Evolutionary conservation across 2,888 invertebrate species (phyloP).

Genomic region (Anthophora plumipes): DNA sequence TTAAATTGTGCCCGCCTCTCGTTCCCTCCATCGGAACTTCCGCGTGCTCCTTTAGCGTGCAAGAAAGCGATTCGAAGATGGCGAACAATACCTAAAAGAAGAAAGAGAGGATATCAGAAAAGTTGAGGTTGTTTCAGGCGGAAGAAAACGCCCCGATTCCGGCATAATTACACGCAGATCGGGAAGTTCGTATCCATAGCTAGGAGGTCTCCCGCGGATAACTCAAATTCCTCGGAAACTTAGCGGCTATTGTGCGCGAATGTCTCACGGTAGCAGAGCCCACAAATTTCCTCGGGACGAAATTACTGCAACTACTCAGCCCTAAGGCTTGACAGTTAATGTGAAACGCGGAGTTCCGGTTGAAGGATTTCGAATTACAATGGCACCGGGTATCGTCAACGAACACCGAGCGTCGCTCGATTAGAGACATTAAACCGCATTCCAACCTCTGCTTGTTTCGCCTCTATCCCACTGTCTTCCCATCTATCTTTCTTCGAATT

Average conservation of each 20-base stretch:
- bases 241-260: constrained; percentile 30
- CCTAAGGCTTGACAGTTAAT: constrained; percentile 52
- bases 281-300: constrained; percentile 53
- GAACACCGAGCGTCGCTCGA: constrained; percentile 20
- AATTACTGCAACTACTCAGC: constrained; percentile 54
- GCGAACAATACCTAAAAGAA: background rate
- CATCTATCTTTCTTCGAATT: background rate
- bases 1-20: constrained; percentile 5
- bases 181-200: constrained; percentile 25
- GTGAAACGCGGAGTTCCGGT: constrained; percentile 40
- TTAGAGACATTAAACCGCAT: constrained; percentile 28
- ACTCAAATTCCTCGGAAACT: constrained; percentile 53
- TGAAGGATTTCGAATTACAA: constrained; percentile 59
- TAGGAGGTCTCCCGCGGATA: constrained; percentile 16
- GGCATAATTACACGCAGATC: constrained; percentile 14
- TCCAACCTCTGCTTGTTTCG: background rate
- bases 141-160: constrained; percentile 1
- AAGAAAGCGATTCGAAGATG: no score
- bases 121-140: background rate
- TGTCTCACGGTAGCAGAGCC: constrained; percentile 33
- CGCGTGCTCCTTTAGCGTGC: no score
- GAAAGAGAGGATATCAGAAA: background rate
- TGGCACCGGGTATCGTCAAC: constrained; percentile 31
- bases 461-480: background rate
- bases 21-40: background rate